Base-by-base conservation (phyloP, 64 coral and sea anemone genomes). In the Exaiptasia diaphana region DNA sequence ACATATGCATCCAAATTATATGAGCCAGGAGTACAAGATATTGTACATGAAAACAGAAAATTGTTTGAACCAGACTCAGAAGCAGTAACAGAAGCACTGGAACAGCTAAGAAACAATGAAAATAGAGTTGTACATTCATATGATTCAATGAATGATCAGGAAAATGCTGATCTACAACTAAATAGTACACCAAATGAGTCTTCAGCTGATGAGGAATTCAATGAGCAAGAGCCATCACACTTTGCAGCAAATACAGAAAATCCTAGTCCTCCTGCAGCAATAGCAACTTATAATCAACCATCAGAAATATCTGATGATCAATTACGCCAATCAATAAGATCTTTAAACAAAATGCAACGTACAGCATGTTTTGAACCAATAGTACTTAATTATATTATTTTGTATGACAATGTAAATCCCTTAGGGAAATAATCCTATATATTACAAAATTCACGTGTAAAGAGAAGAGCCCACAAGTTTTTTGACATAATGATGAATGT, bases 1-100 rank as follows among this genome's bases (percentile, higher is more conserved):
- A 76, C 73, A 76, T 76, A 76, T 76, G 73, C 73, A 76, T 76
- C 73, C 28, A 76, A 76, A 76, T 53, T 76, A 41, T 31, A 56
- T 35, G 73, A 76, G 18, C 46, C 73, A 50, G 73, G 52, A 76
- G 73, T 76, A 49, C 42, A 76, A 53, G 73, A 43, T 50, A 32
- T 53, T 76, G 73, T 76, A 31, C 43, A 76, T 29, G 3, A 76
- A 50, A 76, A 76, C 49, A 76, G 46, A 56, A 29, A 25, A 17
- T 30, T 52, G 22, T 76, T 76, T 76, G 74, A 78, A 78, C 74
- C 74, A 21, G 74, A 78, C 58, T 29, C 74, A 57, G 74, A 78
- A 56, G 74, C 74, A 56, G 37, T 78, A 9, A 56, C 50, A 35
- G 74, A 78, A 56, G 74, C 74, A 78, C 37, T 78, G 34, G 74